Evolutionary conservation across 2,797 vertebrate species (phyloP).

Genomic region (Microtus obscurus): DNA sequence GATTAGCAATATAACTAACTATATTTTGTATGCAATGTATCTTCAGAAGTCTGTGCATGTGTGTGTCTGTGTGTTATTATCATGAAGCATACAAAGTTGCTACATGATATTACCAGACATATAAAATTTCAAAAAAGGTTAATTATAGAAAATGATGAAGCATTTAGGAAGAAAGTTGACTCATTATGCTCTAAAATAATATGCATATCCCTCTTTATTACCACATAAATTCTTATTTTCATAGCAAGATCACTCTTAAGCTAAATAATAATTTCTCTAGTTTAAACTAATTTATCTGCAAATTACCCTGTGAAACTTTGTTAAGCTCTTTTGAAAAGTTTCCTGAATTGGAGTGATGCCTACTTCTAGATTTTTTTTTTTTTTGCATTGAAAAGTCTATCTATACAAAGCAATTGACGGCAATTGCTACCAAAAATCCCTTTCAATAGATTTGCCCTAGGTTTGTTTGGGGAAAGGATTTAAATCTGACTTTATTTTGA

Average conservation of each 20-base stretch:
- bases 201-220: background rate
- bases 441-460: background rate
- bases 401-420: background rate
- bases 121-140: background rate
- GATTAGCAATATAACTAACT: background rate
- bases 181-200: background rate
- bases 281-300: constrained; percentile 25
- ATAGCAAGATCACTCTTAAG: background rate
- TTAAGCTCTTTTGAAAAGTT: constrained; percentile 26
- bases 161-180: background rate
- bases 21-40: background rate
- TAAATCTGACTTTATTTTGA: background rate
- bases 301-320: background rate
- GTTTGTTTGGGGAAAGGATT: background rate
- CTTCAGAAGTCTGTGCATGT: background rate
- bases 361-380: background rate
- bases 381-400: background rate
- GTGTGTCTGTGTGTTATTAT: background rate
- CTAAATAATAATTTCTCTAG: constrained; percentile 5
- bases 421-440: background rate
- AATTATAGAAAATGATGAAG: background rate
- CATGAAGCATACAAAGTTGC: background rate
- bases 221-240: background rate
- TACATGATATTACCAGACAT: background rate
- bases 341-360: background rate